Conservation (phyloP, 2,113 vertebrate genomes). For the Hydropotes inermis region DNA sequence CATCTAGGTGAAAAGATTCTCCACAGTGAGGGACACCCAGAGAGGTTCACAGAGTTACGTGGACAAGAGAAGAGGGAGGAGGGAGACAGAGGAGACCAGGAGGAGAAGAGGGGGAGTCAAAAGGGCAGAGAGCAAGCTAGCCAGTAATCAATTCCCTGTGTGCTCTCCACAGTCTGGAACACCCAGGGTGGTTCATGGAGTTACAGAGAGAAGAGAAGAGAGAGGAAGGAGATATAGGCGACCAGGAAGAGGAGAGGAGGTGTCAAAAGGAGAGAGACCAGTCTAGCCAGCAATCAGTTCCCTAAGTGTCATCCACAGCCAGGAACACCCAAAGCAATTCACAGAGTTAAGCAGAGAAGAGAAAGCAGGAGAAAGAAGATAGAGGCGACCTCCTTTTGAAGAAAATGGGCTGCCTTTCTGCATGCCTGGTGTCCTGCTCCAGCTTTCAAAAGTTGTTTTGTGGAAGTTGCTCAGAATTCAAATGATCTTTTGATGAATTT, state of each 20-base stretch:
- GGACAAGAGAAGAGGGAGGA: too few relatives aligned
- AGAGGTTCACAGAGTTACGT: not conserved
- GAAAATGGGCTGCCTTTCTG: not conserved
- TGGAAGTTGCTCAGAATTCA: not conserved
- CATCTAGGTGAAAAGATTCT: not conserved
- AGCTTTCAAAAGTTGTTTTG: not conserved
- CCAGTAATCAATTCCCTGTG: too few relatives aligned
- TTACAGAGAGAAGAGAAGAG: not conserved
- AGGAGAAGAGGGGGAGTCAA: too few relatives aligned
- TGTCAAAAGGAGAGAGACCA: not conserved
- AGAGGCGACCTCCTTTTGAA: not conserved
- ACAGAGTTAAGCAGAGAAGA: not conserved
- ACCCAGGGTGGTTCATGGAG: not conserved
- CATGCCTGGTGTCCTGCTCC: rapidly evolving
- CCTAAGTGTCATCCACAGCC: not conserved
- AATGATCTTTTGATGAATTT: not conserved
- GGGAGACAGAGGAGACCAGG: too few relatives aligned
- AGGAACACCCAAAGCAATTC: not conserved
- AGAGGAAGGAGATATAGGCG: too few relatives aligned
- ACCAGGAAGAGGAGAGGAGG: not conserved
- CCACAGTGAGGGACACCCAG: not conserved
- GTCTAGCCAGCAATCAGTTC: not conserved
- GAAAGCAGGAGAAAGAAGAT: not conserved
- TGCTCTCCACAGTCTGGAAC: too few relatives aligned
- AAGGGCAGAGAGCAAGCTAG: too few relatives aligned